These are phyloP conservation scores for Lasiurus borealis DNA, from an alignment of 2,113 vertebrate species.

Conservation along the genomic window DNA sequence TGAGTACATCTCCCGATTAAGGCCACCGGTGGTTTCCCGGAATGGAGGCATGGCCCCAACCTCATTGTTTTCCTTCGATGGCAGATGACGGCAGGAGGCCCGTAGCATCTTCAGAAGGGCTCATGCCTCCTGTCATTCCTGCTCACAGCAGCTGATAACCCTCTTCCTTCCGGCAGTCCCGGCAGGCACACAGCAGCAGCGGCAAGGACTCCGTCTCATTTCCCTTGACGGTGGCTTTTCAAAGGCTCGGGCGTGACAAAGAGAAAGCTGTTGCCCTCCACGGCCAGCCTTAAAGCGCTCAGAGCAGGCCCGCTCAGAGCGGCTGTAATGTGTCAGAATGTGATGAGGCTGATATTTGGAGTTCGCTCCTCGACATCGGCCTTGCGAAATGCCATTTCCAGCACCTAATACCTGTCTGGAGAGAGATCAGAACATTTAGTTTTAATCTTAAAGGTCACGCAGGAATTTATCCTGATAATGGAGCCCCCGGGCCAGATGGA, in stretches of 20 bases:
- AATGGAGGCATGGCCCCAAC: not conserved
- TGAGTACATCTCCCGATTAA: not conserved
- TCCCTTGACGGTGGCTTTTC: not conserved
- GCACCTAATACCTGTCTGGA: conserved; percentile 60
- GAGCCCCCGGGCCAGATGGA: not conserved
- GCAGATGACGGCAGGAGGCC: not conserved
- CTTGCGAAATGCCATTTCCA: conserved; percentile 60
- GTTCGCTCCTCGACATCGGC: not conserved
- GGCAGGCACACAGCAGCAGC: not conserved
- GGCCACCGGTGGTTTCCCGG: conserved; percentile 23
- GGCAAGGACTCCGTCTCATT: not conserved
- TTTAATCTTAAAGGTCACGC: conserved; percentile 74
- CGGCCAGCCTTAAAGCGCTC: not conserved
- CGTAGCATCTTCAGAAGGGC: not conserved
- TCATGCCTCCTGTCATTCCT: not conserved
- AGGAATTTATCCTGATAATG: conserved; percentile 43
- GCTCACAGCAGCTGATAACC: not conserved
- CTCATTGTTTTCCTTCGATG: not conserved
- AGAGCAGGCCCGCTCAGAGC: not conserved
- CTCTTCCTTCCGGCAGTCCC: not conserved
- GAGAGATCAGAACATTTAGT: conserved; percentile 66
- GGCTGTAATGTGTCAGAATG: not conserved
- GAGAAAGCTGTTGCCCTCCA: not conserved
- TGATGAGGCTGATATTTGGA: conserved; percentile 49
- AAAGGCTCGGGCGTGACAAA: not conserved